Conservation (phyloP, 2,797 vertebrate species). For the Phylloscopus collybita region DNA sequence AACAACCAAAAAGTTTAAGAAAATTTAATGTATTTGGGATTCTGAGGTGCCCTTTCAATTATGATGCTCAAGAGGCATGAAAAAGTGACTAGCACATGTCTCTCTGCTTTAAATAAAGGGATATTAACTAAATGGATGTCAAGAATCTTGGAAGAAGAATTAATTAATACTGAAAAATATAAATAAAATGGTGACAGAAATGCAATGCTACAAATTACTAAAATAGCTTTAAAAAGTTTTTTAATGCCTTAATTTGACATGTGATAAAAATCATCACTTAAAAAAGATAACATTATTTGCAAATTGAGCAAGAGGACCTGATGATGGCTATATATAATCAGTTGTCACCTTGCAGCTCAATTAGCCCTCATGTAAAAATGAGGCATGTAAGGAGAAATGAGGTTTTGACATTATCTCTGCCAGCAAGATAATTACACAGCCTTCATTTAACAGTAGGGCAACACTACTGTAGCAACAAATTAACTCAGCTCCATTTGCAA, state of each 20-base stretch:
- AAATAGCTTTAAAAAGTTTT: constrained; percentile 70
- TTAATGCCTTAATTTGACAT: constrained; percentile 71
- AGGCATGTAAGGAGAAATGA: constrained; percentile 87
- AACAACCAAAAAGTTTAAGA: not conserved
- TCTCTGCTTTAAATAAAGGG: not conserved
- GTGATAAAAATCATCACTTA: constrained; percentile 76
- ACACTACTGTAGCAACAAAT: constrained; percentile 88
- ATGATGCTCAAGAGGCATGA: not conserved
- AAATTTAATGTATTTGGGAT: not conserved
- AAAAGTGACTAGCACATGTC: not conserved
- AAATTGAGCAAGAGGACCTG: constrained; percentile 77
- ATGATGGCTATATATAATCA: constrained; percentile 83
- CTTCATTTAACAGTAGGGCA: constrained; percentile 88
- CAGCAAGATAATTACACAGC: constrained; percentile 89
- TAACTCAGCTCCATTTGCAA: constrained; percentile 86
- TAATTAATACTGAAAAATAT: constrained; percentile 38
- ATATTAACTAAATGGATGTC: not conserved
- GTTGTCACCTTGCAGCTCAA: constrained; percentile 88
- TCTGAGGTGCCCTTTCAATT: not conserved
- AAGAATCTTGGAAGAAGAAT: constrained; percentile 32
- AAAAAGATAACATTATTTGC: constrained; percentile 78
- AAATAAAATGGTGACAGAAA: constrained; percentile 59
- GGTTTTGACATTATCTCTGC: constrained; percentile 88
- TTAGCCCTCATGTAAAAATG: constrained; percentile 86
- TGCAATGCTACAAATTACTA: constrained; percentile 58